These are phyloP conservation scores for Danio albolineatus DNA, from an alignment of 2,797 vertebrate species.

Conservation along the genomic window DNA sequence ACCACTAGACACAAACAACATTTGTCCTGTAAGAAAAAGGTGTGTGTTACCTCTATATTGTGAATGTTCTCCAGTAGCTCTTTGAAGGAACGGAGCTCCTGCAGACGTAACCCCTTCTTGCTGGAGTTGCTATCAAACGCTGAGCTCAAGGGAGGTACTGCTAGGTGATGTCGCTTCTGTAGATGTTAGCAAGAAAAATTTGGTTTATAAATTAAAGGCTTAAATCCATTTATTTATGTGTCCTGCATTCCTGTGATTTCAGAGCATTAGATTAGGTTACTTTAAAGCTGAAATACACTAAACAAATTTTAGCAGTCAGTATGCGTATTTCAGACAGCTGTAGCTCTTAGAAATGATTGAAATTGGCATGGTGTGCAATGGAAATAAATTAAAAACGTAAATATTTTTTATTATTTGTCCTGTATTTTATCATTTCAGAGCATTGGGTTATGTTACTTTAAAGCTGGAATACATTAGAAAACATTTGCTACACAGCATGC, in stretches of 20 bases:
- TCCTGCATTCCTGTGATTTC: neutral
- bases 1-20: neutral
- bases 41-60: conserved; percentile 84
- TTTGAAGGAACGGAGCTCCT: conserved; percentile 83
- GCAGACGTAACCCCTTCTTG: conserved; percentile 78
- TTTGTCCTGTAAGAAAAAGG: neutral
- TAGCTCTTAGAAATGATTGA: no score
- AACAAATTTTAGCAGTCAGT: no score
- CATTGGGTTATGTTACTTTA: no score
- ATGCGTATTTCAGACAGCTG: no score
- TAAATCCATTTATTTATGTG: neutral
- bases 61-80: conserved; percentile 90
- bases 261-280: no score
- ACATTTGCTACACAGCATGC: no score
- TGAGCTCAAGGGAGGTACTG: conserved; percentile 69
- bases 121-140: conserved; percentile 57
- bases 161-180: conserved; percentile 88
- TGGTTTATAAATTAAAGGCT: neutral
- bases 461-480: no score
- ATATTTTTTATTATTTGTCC: neutral
- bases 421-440: no score
- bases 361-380: no score
- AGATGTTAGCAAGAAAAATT: conserved; percentile 10
- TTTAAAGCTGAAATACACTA: no score
- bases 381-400: neutral